Conservation (phyloP, 2,113 vertebrate genomes). For the Capreolus pygargus region DNA sequence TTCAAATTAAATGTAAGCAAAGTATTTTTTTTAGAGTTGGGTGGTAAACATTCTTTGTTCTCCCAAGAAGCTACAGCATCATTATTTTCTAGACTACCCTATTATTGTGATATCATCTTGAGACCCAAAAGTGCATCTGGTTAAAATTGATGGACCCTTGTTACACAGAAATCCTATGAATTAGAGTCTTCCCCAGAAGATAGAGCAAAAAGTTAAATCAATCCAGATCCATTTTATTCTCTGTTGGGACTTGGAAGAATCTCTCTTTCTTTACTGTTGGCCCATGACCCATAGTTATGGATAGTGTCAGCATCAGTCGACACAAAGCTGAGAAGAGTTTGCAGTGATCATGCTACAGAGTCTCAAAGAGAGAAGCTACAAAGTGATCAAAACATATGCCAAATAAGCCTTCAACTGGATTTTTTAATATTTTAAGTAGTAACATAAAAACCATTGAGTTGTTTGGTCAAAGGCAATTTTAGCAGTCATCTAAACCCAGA, state of each 20-base stretch:
- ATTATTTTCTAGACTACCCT: background rate
- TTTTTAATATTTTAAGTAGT: conserved; percentile 24
- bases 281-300: background rate
- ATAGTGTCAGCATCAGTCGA: background rate
- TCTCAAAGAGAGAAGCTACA: conserved; percentile 6
- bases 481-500: background rate
- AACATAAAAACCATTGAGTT: background rate
- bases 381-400: background rate
- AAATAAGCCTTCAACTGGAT: background rate
- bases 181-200: conserved; percentile 12
- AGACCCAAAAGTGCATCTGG: conserved; percentile 17
- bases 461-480: background rate
- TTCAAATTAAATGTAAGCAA: background rate
- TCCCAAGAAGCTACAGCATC: background rate
- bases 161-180: conserved; percentile 16
- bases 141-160: conserved; percentile 17
- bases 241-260: conserved; percentile 24
- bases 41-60: conserved; percentile 28
- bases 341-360: background rate
- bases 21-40: background rate
- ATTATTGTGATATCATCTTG: conserved; percentile 20
- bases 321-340: background rate
- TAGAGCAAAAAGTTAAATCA: conserved; percentile 41
- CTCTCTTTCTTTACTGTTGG: background rate
- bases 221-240: conserved; percentile 28